Conservation (phyloP, 2,113 vertebrate genomes). For the Atractosteus spatula region DNA sequence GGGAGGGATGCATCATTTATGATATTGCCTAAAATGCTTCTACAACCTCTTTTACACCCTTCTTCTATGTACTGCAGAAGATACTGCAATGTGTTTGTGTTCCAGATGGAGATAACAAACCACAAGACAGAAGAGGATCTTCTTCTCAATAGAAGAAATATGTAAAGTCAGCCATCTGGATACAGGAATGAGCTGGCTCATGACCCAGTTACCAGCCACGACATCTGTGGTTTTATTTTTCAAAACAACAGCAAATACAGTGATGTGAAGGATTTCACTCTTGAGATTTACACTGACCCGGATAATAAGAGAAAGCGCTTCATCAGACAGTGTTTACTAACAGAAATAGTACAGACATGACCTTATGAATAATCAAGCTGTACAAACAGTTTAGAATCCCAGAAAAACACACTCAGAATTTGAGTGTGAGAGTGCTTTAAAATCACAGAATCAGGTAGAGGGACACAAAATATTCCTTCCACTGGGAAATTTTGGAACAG, state of each 20-base stretch:
- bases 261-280: no score
- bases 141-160: no score
- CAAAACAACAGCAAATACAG: background rate
- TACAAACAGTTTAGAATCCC: background rate
- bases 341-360: background rate
- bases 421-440: no score
- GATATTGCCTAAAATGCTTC: no score
- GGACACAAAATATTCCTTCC: background rate
- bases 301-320: background rate
- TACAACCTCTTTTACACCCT: no score
- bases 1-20: no score
- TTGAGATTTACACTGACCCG: background rate
- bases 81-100: no score
- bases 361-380: background rate
- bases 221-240: background rate
- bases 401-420: background rate
- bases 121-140: no score
- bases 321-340: no score
- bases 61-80: no score
- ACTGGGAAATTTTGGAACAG: no score
- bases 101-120: no score
- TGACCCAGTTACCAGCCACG: background rate
- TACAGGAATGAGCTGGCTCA: background rate
- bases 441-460: background rate
- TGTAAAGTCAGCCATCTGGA: background rate